These are phyloP conservation scores for Zaprionus vittiger DNA, from an alignment of 1,140 invertebrate genomes.

Conservation along the genomic window DNA sequence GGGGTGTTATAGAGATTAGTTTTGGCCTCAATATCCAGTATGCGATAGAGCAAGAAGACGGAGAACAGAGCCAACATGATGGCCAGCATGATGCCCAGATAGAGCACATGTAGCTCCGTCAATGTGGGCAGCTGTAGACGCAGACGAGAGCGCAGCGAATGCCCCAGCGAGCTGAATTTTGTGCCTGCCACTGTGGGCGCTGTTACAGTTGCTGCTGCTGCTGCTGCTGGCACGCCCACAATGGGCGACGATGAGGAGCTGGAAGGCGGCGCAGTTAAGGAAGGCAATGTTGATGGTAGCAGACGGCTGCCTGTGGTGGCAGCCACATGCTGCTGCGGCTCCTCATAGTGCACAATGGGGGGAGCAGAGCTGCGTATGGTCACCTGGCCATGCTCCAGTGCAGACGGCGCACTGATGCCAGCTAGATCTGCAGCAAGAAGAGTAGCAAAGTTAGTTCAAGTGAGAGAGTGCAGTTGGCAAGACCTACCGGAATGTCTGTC, in stretches of 20 bases:
- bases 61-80: conserved; percentile 71
- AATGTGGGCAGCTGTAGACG: conserved; percentile 49
- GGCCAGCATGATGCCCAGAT: conserved; percentile 67
- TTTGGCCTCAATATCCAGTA: conserved; percentile 74
- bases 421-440: conserved; percentile 17
- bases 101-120: conserved; percentile 64
- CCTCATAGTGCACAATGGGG: conserved; percentile 51
- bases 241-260: conserved; percentile 56
- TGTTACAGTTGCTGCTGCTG: not conserved
- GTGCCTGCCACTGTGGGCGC: conserved; percentile 2
- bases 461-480: too few relatives aligned
- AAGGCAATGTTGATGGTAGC: conserved; percentile 16
- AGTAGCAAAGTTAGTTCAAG: not conserved
- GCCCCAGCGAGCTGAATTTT: not conserved
- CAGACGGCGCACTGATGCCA: conserved; percentile 7
- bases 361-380: conserved; percentile 48
- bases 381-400: not conserved
- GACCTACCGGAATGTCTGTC: conserved; percentile 60
- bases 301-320: conserved; percentile 3
- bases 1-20: conserved; percentile 57
- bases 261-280: conserved; percentile 51
- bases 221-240: conserved; percentile 23
- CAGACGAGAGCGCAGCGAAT: conserved; percentile 26
- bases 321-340: conserved; percentile 2
- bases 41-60: conserved; percentile 72